Conservation (phyloP, 2,113 vertebrate species). For the Cheilinus undulatus region DNA sequence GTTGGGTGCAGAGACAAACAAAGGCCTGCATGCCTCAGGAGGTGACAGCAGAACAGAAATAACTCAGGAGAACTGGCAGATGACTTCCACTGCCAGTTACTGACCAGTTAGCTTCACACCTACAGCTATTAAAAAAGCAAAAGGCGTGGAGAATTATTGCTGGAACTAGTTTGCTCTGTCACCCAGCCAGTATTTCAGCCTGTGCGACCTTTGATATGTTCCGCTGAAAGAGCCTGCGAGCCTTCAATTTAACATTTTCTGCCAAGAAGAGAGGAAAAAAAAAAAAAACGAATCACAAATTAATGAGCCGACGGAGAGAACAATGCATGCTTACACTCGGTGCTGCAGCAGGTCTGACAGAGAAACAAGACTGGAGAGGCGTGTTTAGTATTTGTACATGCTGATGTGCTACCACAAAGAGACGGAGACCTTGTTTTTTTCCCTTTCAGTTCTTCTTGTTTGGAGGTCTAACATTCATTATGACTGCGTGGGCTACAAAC, state of each 20-base stretch:
- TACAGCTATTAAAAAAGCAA: constrained; percentile 7
- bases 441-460: neutral
- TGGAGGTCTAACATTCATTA: neutral
- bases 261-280: constrained; percentile 49
- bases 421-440: neutral
- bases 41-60: constrained; percentile 39
- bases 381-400: neutral
- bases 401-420: neutral
- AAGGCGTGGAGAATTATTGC: constrained; percentile 1
- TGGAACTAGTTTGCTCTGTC: constrained; percentile 9
- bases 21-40: constrained; percentile 25
- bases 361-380: neutral
- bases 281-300: constrained; percentile 23
- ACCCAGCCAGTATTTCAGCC: constrained; percentile 15
- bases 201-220: constrained; percentile 30
- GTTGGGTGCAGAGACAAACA: neutral
- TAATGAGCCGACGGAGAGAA: constrained; percentile 46
- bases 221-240: neutral
- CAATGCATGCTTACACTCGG: neutral
- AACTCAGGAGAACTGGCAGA: constrained; percentile 30
- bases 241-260: constrained; percentile 18
- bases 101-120: constrained; percentile 36
- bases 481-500: neutral
- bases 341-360: constrained; percentile 15
- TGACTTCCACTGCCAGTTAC: constrained; percentile 16